Conservation (phyloP, 2,888 invertebrate species). For the Monochamus alternatus region DNA sequence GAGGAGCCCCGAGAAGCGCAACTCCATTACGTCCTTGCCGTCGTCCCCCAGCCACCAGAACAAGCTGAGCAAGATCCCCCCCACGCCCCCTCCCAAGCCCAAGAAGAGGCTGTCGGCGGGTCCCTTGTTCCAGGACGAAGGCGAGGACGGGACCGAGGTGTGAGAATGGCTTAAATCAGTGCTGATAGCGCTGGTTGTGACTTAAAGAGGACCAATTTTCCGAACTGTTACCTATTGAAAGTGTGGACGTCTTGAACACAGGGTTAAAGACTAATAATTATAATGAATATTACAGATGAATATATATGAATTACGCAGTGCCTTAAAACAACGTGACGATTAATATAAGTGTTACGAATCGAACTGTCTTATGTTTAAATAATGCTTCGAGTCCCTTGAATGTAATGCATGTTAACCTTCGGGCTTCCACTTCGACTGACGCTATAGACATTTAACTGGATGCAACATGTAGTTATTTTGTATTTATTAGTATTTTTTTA, state of each 20-base stretch:
- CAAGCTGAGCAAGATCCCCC: constrained; percentile 79
- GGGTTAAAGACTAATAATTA: constrained; percentile 31
- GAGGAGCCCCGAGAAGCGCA: constrained; percentile 71
- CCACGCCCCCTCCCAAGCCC: constrained; percentile 88
- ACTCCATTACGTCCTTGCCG: constrained; percentile 61
- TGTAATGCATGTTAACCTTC: constrained; percentile 58
- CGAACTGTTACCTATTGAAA: constrained; percentile 28
- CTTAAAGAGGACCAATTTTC: constrained; percentile 55
- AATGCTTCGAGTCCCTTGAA: constrained; percentile 52
- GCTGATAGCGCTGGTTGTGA: constrained; percentile 64
- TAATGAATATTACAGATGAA: constrained; percentile 19
- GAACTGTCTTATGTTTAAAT: constrained; percentile 40
- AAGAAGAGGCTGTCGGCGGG: constrained; percentile 84
- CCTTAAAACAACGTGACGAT: constrained; percentile 49
- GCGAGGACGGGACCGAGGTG: constrained; percentile 92
- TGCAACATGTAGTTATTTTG: constrained; percentile 48
- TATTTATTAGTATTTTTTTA: constrained; percentile 46
- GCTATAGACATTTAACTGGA: constrained; percentile 47
- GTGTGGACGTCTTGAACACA: constrained; percentile 34
- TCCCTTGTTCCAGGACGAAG: constrained; percentile 89
- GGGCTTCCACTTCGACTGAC: constrained; percentile 61
- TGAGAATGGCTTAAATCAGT: constrained; percentile 74
- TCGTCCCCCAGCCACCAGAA: constrained; percentile 40
- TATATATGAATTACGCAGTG: constrained; percentile 45
- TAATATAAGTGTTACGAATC: constrained; percentile 19